Evolutionary conservation across 2,113 vertebrate species (phyloP).

Genomic region (Oncorhynchus keta): DNA sequence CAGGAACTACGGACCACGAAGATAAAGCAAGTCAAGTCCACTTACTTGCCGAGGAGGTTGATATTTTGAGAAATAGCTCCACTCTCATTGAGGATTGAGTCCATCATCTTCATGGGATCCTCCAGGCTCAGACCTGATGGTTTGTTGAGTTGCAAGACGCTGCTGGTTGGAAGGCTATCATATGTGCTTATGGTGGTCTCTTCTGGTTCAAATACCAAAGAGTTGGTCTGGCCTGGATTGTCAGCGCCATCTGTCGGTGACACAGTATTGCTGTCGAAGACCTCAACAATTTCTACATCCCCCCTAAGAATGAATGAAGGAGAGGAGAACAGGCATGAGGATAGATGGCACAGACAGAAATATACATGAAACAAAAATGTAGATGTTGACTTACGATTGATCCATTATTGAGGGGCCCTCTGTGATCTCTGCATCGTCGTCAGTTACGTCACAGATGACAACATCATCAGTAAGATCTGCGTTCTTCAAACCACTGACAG

Average conservation of each 20-base stretch:
- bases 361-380: background rate
- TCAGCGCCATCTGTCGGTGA: constrained; percentile 16
- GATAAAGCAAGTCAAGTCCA: constrained; percentile 25
- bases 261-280: constrained; percentile 75
- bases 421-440: constrained; percentile 73
- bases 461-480: constrained; percentile 88
- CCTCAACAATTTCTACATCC: constrained; percentile 87
- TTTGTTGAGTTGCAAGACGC: constrained; percentile 82
- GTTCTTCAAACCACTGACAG: constrained; percentile 73
- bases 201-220: constrained; percentile 13
- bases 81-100: constrained; percentile 91
- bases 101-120: constrained; percentile 94
- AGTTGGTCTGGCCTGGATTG: background rate
- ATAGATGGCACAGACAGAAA: background rate
- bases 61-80: constrained; percentile 91
- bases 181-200: constrained; percentile 7
- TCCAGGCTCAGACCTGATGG: constrained; percentile 78
- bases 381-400: constrained; percentile 46
- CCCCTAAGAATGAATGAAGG: constrained; percentile 73
- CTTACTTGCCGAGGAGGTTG: constrained; percentile 95
- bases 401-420: constrained; percentile 63
- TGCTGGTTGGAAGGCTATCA: constrained; percentile 64
- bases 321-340: background rate
- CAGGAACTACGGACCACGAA: no score
- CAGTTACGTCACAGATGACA: constrained; percentile 89